Percentiles rank a stretch among this genome's conserved stretches.
Evolutionary conservation across 1,140 invertebrate species (phyloP).

Genomic region (Ptiloglossa arizonensis): DNA sequence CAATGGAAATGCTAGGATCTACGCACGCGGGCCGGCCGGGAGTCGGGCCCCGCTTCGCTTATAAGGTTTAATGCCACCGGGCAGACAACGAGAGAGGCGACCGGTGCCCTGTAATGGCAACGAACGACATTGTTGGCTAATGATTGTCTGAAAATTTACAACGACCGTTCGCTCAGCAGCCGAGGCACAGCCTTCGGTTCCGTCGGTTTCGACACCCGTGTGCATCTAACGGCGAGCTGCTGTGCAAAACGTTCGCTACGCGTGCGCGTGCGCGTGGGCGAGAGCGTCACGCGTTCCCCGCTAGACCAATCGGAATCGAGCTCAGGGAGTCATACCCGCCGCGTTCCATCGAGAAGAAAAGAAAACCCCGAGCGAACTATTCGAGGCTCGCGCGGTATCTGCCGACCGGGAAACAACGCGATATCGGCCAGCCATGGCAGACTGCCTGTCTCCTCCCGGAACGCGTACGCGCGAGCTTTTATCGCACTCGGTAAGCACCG

Average conservation of each 20-base stretch:
- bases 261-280: neutral
- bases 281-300: neutral
- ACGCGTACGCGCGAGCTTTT: conserved; percentile 28
- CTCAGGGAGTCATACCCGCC: neutral
- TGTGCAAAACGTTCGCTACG: neutral
- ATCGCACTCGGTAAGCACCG: conserved; percentile 21
- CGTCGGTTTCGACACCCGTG: conserved; percentile 48
- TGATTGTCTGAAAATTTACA: conserved; percentile 58
- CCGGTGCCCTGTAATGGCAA: conserved; percentile 43
- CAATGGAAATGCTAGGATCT: conserved; percentile 55
- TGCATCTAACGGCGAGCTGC: too few relatives aligned
- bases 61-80: conserved; percentile 60
- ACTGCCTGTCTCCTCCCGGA: conserved; percentile 50
- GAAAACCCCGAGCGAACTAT: neutral
- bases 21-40: conserved; percentile 12
- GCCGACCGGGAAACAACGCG: neutral
- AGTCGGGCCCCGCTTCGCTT: conserved; percentile 32
- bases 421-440: conserved; percentile 27
- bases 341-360: neutral
- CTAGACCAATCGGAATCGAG: neutral
- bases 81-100: conserved; percentile 48
- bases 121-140: conserved; percentile 62
- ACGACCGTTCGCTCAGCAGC: conserved; percentile 17
- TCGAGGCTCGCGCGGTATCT: conserved; percentile 41
- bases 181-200: conserved; percentile 45